Evolutionary conservation across 2,797 vertebrate species (phyloP), one percentile per base, ranked within the genome.

Genomic region (Erpetoichthys calabaricus): DNA sequence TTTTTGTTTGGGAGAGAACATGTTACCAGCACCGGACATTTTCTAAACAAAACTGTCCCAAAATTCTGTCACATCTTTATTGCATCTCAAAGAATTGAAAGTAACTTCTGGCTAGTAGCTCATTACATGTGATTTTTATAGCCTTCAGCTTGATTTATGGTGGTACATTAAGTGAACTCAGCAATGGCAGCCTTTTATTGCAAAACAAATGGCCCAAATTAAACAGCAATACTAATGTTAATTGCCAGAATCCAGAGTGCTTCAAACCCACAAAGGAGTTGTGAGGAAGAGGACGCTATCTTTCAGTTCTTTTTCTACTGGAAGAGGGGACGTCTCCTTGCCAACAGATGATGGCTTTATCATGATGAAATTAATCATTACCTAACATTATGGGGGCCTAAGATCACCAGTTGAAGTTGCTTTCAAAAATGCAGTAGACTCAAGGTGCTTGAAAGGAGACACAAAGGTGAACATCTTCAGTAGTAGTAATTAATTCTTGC

Each of bases 401-500:
- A 60, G 55, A 10, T 51, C 42, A 47, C 49, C 5, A 41, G 49
- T 56, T 56, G 55, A 56, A 56, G 53, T 54, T 0, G 1, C 53
- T 59, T 56, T 57, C 74, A 60, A 70, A 67, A 53, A 64, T 57
- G 68, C 56, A 47, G 4, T 70, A 59, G 64, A 74, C 43, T 76
- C 73, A 69, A 73, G 73, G 67, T 75, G 63, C 62, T 64, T 75
- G 68, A 80, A 80, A 79, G 60, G 63, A 61, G 58, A 64, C 70
- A 74, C 76, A 84, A 72, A 81, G 80, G 77, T 82, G 78, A 80
- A 49, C 58, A 68, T 79, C 71, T 71, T 73, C 75, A 80, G 66
- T 73, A 75, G 57, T 73, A 68, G 72, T 83, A 86, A 87, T 86
- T 86, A 86, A 83, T 84, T 83, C 70, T 76, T 75, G 71, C 69